phyloP scores from a whole-genome alignment of 92 coral and sea anemone genomes.

The Paragorgia papillata region DNA sequence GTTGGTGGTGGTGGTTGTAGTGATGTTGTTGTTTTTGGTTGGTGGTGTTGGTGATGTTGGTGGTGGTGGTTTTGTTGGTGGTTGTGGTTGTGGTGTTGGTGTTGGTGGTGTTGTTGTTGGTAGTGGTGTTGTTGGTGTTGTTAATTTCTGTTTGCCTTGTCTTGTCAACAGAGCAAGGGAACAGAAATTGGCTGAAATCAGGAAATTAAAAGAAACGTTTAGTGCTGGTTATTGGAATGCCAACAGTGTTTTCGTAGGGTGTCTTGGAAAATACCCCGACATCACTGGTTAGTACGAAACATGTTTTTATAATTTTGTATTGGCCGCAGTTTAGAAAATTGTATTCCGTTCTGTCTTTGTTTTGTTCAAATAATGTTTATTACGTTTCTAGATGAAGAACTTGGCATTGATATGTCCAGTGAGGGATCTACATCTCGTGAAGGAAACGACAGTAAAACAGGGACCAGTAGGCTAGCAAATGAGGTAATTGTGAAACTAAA shows the following conservation, averaged over 20 bases:
- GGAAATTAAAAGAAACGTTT: constrained; percentile 70
- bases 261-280: constrained; percentile 93
- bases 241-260: constrained; percentile 84
- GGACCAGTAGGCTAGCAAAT: neutral
- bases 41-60: no score
- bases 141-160: neutral
- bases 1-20: no score
- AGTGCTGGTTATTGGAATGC: constrained; percentile 88
- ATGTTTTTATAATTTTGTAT: no score
- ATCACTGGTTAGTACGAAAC: constrained; percentile 76
- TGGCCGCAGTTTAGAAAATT: no score
- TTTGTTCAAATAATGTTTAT: no score
- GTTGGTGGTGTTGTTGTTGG: no score
- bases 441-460: neutral
- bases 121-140: no score
- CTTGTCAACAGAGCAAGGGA: constrained; percentile 68
- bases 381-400: constrained; percentile 24
- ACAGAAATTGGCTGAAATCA: constrained; percentile 68
- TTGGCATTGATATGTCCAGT: constrained; percentile 1
- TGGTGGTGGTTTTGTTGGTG: no score
- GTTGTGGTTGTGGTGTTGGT: no score
- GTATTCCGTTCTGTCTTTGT: no score
- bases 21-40: no score
- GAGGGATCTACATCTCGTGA: neutral
- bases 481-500: no score